Evolutionary conservation across 2,888 invertebrate species (phyloP).

Genomic region (Drosophila infuscata): DNA sequence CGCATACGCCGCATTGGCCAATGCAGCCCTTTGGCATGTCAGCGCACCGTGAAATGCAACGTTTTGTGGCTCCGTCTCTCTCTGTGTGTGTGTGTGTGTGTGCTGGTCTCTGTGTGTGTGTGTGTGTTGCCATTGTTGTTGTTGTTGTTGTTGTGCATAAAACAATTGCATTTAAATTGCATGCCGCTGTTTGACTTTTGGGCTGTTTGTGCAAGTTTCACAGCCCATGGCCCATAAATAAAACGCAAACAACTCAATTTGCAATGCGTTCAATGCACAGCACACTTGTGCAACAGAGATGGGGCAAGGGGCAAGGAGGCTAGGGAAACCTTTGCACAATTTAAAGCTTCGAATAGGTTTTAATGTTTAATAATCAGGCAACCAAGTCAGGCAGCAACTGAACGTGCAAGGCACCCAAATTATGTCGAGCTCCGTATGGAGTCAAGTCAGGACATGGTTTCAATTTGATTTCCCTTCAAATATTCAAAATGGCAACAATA

Average conservation of each 20-base stretch:
- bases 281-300: not conserved
- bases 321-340: conserved; percentile 5
- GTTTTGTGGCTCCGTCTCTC: conserved; percentile 1
- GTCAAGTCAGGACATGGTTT: not conserved
- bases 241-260: conserved; percentile 75
- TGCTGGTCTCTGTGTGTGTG: not conserved
- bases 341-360: conserved; percentile 25
- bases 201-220: conserved; percentile 56
- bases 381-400: not conserved
- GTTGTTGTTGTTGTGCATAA: conserved; percentile 43
- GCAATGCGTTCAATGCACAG: conserved; percentile 27
- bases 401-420: conserved; percentile 7
- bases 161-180: conserved; percentile 81
- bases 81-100: not conserved
- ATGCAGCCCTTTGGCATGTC: conserved; percentile 58
- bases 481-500: conserved; percentile 1
- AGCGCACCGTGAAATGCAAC: conserved; percentile 48
- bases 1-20: conserved; percentile 73
- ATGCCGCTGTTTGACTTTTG: conserved; percentile 73
- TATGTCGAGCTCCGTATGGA: not conserved
- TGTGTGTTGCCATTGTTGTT: conserved; percentile 10
- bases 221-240: conserved; percentile 68
- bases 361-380: conserved; percentile 36
- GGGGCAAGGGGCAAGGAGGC: no score
- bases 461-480: conserved; percentile 1